Conservation (phyloP, 2,797 vertebrate species). For the Miopithecus talapoin region DNA sequence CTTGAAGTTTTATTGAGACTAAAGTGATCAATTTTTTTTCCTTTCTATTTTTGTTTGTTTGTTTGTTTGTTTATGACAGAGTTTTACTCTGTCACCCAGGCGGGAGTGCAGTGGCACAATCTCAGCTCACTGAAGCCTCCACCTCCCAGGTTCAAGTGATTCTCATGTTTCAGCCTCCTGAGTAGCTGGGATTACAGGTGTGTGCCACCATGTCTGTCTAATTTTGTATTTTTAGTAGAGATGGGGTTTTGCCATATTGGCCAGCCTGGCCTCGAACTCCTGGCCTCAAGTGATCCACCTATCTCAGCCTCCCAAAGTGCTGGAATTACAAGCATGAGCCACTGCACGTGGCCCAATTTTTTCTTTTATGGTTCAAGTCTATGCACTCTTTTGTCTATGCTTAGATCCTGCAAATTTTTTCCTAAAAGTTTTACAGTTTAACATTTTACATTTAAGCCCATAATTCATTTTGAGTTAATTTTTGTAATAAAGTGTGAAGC, state of each 20-base stretch:
- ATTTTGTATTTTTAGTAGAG: background rate
- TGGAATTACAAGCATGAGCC: background rate
- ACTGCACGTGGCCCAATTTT: background rate
- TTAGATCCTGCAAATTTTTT: background rate
- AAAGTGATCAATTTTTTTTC: background rate
- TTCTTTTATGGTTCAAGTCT: background rate
- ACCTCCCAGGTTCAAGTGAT: background rate
- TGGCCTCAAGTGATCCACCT: background rate
- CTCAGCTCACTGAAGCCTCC: background rate
- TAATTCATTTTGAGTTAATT: background rate
- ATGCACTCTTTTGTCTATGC: background rate
- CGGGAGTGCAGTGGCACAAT: background rate
- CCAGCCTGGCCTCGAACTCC: background rate
- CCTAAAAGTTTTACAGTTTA: background rate
- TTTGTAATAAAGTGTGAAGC: background rate
- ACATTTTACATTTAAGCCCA: background rate
- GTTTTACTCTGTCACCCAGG: background rate
- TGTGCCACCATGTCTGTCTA: background rate
- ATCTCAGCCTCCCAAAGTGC: background rate
- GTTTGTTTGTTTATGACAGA: no score
- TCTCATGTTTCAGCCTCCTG: background rate
- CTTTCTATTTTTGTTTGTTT: no score
- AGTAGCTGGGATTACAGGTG: background rate
- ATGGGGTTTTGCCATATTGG: background rate
- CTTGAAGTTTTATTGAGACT: conserved; percentile 33